These are phyloP conservation scores for Anniella stebbinsi DNA, from an alignment of 2,797 vertebrate genomes.

Conservation along the genomic window DNA sequence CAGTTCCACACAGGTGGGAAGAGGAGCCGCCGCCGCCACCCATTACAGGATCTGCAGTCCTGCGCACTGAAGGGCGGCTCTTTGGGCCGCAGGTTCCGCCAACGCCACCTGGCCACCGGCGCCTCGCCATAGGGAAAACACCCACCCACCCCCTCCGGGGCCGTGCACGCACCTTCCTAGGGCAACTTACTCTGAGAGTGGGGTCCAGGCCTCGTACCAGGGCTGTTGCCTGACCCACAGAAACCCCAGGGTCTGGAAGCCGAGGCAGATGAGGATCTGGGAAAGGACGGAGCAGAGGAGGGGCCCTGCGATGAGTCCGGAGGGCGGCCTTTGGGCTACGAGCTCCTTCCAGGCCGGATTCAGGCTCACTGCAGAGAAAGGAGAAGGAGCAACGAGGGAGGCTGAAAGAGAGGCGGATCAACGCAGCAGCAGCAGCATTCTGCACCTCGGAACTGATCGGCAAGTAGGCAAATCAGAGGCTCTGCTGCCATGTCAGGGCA, in stretches of 20 bases:
- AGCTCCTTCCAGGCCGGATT: slow-evolving; percentile 96
- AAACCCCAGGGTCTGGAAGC: slow-evolving; percentile 92
- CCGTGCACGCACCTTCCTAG: accelerated
- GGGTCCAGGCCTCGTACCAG: slow-evolving; percentile 89
- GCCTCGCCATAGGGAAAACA: no score
- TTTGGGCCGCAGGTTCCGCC: neutral
- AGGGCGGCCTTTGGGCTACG: slow-evolving; percentile 90
- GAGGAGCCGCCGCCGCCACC: neutral
- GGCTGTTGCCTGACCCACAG: slow-evolving; percentile 88
- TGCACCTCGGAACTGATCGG: neutral
- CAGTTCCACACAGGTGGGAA: neutral
- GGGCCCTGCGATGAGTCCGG: slow-evolving; percentile 94
- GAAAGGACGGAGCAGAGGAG: slow-evolving; percentile 94
- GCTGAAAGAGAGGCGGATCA: accelerated
- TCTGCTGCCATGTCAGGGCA: neutral
- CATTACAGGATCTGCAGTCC: no score
- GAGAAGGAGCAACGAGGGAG: neutral
- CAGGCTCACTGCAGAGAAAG: slow-evolving; percentile 89
- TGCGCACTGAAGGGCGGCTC: neutral
- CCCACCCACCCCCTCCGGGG: neutral
- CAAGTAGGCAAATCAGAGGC: neutral
- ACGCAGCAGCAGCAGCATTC: accelerated
- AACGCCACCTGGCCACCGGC: neutral
- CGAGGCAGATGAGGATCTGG: slow-evolving; percentile 93
- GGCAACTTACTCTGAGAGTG: slow-evolving; percentile 85